Conservation (phyloP, 2,113 vertebrate genomes). For the Uropsilus gracilis region DNA sequence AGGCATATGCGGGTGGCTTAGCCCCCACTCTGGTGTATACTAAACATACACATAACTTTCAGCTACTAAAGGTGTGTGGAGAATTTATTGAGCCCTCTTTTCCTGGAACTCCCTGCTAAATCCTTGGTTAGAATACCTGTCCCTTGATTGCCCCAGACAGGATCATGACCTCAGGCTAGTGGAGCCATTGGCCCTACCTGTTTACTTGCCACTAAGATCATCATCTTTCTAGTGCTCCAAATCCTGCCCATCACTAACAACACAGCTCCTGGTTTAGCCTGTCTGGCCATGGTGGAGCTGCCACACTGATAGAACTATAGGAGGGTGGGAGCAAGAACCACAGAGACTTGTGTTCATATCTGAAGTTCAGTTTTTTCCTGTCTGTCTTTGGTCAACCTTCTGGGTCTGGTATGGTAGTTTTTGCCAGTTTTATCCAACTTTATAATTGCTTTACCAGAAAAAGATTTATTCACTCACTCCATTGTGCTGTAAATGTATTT, state of each 20-base stretch:
- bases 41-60: too few relatives aligned
- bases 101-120: not conserved
- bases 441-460: not conserved
- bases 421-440: not conserved
- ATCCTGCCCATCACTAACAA: not conserved
- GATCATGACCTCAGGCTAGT: not conserved
- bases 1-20: not conserved
- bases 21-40: not conserved
- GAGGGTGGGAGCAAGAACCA: not conserved
- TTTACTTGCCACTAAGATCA: not conserved
- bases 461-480: not conserved
- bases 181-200: not conserved
- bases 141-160: not conserved
- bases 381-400: not conserved
- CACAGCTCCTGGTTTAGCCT: not conserved
- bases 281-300: too few relatives aligned
- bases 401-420: not conserved
- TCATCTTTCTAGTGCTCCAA: not conserved
- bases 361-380: not conserved
- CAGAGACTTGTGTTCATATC: not conserved
- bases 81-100: not conserved
- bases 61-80: not conserved
- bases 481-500: not conserved
- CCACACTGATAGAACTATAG: not conserved
- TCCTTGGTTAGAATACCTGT: not conserved